Evolutionary conservation across 2,113 vertebrate species (phyloP), one percentile per base, ranked within the genome.

Genomic region (Notarius lentiginosus): DNA sequence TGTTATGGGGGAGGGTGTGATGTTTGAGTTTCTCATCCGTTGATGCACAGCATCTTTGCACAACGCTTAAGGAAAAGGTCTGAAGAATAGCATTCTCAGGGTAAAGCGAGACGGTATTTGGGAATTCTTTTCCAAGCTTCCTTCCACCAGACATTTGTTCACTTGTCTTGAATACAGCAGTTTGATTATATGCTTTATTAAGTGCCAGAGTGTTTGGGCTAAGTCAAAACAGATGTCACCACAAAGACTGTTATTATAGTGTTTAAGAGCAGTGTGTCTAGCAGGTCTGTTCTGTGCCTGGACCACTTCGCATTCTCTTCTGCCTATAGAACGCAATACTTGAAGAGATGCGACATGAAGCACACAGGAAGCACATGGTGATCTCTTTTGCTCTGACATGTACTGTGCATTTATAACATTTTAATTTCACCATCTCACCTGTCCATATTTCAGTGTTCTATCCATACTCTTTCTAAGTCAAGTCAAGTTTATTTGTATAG

Each of bases 181-280:
- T 87, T 91, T 92, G 93, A 94, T 93, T 93, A 94, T 91, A 94
- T 92, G 92, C 92, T 94, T 95, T 94, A 94, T 95, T 95, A 94
- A 94, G 92, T 93, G 92, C 91, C 87, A 90, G 92, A 92, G 92
- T 93, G 94, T 92, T 94, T 91, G 89, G 85, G 73, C 89, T 94
- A 94, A 95, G 93, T 93, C 92, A 93, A 94, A 95, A 92, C 94
- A 95, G 92, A 94, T 94, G 94, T 93, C 93, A 92, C 94, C 93
- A 87, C 93, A 91, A 91, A 91, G 90, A 91, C 90, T 94, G 93
- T 94, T 94, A 89, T 92, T 90, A 88, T 75, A 88, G 91, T 89
- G 91, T 87, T 92, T 92, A 90, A 91, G 90, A 93, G 90, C 18
- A 27, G 86, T 88, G 91, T 92, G 90, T 94, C 91, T 94, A 92